A percentile compares a stretch with the other conserved stretches of the same genome.
These are phyloP conservation scores for Hyppa rectilinea DNA, from an alignment of 2,888 invertebrate genomes.

Conservation along the genomic window DNA sequence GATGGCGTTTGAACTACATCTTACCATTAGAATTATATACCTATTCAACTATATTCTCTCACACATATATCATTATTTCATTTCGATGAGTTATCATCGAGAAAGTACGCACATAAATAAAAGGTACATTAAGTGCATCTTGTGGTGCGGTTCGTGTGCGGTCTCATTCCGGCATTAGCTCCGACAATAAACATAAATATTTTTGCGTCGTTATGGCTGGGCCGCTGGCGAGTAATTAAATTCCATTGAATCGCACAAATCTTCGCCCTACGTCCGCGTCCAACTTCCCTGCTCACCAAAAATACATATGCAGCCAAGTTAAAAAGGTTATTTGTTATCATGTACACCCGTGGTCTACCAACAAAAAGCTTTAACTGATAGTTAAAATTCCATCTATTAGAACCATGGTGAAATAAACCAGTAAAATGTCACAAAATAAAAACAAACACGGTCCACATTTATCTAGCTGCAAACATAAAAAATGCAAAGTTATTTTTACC, in stretches of 20 bases:
- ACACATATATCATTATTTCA: not conserved
- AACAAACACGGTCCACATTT: slow-evolving; percentile 15
- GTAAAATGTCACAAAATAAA: not conserved
- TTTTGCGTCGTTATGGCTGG: slow-evolving; percentile 87
- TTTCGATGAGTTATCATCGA: slow-evolving; percentile 22
- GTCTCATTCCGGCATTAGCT: slow-evolving; percentile 85
- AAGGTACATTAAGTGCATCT: slow-evolving; percentile 65
- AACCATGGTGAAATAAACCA: slow-evolving; percentile 9
- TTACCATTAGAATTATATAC: not conserved
- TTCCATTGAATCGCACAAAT: slow-evolving; percentile 90
- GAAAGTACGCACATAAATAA: slow-evolving; percentile 34
- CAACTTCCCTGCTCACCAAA: slow-evolving; percentile 71
- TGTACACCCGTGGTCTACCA: slow-evolving; percentile 41
- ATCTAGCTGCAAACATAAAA: slow-evolving; percentile 25
- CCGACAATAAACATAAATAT: slow-evolving; percentile 90
- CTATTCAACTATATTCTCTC: not conserved
- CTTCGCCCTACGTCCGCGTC: slow-evolving; percentile 78
- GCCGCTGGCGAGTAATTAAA: slow-evolving; percentile 88
- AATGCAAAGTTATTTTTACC: slow-evolving; percentile 51
- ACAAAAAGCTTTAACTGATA: slow-evolving; percentile 38
- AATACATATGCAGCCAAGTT: slow-evolving; percentile 51
- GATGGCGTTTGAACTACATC: too few species aligned
- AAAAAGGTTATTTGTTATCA: slow-evolving; percentile 48
- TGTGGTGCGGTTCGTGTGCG: slow-evolving; percentile 74
- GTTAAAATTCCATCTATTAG: slow-evolving; percentile 36